Percentiles rank a stretch among this genome's conserved stretches.
Evolutionary conservation across 37 sponge, comb jelly and placozoan species (phyloP).

Genomic region (Ephydatia muelleri): DNA sequence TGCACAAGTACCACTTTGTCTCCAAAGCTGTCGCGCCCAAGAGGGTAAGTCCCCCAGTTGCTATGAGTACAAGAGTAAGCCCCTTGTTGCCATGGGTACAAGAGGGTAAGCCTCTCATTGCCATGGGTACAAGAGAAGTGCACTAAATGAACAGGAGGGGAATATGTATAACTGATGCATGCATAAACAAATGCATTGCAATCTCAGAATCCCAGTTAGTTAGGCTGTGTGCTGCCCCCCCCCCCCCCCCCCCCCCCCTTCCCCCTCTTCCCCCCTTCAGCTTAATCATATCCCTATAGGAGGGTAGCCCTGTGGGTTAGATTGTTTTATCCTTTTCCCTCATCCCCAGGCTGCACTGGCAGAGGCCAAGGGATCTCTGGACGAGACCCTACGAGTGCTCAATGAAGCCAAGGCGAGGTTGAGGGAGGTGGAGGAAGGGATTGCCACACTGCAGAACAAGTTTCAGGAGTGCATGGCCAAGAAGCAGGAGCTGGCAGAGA

Average conservation of each 20-base stretch:
- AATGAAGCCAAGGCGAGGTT: conserved; percentile 87
- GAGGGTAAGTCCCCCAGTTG: conserved; percentile 60
- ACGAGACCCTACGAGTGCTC: conserved; percentile 74
- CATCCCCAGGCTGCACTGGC: conserved; percentile 65
- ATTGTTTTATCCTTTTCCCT: background rate
- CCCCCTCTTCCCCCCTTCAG: too few relatives aligned
- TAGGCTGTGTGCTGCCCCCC: too few relatives aligned
- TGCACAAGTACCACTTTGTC: conserved; percentile 99
- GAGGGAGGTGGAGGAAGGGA: conserved; percentile 93
- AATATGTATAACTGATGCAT: too few relatives aligned
- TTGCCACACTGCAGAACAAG: conserved; percentile 79
- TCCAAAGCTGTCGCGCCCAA: conserved; percentile 94
- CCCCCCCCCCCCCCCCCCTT: too few relatives aligned
- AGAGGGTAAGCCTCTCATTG: too few relatives aligned
- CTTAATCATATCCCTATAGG: too few relatives aligned
- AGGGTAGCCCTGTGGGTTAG: too few relatives aligned
- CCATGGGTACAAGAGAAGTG: too few relatives aligned
- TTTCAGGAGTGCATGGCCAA: conserved; percentile 93
- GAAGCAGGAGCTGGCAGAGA: conserved; percentile 93
- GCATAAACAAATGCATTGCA: too few relatives aligned
- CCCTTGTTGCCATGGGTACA: too few relatives aligned
- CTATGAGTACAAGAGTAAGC: background rate
- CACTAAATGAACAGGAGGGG: too few relatives aligned
- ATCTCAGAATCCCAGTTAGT: too few relatives aligned
- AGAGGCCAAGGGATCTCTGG: conserved; percentile 84